These are phyloP conservation scores for Cotesia congregata DNA, from an alignment of 2,888 invertebrate species.

Conservation along the genomic window DNA sequence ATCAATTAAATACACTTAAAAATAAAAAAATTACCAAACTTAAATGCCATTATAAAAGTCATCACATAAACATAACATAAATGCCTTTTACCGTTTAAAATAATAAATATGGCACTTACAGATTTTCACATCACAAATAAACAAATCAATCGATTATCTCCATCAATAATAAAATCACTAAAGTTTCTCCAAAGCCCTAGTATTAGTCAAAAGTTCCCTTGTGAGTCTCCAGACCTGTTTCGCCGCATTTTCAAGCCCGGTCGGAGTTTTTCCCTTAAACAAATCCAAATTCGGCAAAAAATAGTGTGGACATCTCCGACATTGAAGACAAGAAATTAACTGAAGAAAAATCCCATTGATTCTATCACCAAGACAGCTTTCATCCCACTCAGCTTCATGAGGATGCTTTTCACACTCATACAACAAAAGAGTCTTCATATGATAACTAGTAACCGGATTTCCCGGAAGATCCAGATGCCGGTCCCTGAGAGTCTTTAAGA, in stretches of 20 bases:
- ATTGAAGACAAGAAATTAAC: conserved; percentile 96
- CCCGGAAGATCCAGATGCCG: conserved; percentile 89
- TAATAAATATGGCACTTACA: not conserved
- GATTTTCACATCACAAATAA: conserved; percentile 25
- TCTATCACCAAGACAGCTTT: conserved; percentile 89
- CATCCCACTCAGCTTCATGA: conserved; percentile 94
- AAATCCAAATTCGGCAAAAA: conserved; percentile 94
- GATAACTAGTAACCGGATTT: conserved; percentile 91
- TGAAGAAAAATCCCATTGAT: conserved; percentile 95
- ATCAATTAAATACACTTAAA: too few species aligned
- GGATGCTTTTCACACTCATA: conserved; percentile 98
- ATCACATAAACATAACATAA: too few species aligned
- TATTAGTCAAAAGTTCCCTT: conserved; percentile 91
- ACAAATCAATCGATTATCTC: conserved; percentile 6
- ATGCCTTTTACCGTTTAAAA: too few species aligned
- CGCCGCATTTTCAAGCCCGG: conserved; percentile 91
- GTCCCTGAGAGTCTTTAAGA: conserved; percentile 90
- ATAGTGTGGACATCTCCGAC: conserved; percentile 94
- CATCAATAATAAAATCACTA: conserved; percentile 8
- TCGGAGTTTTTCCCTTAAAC: conserved; percentile 92
- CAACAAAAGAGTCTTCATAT: conserved; percentile 89
- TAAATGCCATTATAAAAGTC: too few species aligned
- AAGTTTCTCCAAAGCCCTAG: conserved; percentile 82
- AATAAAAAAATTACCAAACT: too few species aligned
- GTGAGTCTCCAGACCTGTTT: conserved; percentile 95